Percentiles rank a stretch among this genome's conserved stretches.
These are phyloP conservation scores for Carassius auratus DNA, from an alignment of 2,113 vertebrate genomes.

Conservation along the genomic window DNA sequence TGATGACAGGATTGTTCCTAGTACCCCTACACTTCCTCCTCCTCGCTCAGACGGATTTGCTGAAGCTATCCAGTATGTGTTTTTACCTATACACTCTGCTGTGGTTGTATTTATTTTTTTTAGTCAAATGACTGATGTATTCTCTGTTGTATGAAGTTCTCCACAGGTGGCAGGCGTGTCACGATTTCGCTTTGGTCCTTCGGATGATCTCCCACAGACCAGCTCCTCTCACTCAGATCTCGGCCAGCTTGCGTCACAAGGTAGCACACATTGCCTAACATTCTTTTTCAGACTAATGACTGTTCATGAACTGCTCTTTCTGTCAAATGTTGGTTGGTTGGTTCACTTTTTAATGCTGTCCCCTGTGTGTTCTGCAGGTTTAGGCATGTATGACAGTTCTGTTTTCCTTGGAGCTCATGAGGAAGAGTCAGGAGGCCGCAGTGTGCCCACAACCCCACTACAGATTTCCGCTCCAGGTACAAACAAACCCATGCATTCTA, in stretches of 20 bases:
- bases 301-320: neutral
- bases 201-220: slow-evolving; percentile 90
- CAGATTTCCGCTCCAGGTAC: slow-evolving; percentile 86
- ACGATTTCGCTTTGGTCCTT: slow-evolving; percentile 87
- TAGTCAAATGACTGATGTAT: neutral
- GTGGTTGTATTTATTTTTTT: neutral
- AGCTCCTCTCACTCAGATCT: slow-evolving; percentile 93
- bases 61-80: slow-evolving; percentile 92
- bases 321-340: neutral
- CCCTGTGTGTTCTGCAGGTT: slow-evolving; percentile 74
- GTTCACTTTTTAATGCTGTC: slow-evolving; percentile 11
- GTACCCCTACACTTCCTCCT: slow-evolving; percentile 89
- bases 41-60: slow-evolving; percentile 91
- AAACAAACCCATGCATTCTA: neutral
- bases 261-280: slow-evolving; percentile 64
- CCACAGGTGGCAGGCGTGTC: slow-evolving; percentile 92
- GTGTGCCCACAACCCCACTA: slow-evolving; percentile 88
- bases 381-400: slow-evolving; percentile 92
- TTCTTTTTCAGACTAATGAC: neutral
- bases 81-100: neutral
- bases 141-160: slow-evolving; percentile 75
- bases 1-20: slow-evolving; percentile 95
- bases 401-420: slow-evolving; percentile 86
- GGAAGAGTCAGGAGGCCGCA: slow-evolving; percentile 90
- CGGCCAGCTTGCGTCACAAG: slow-evolving; percentile 94